phyloP scores from a whole-genome alignment of 2,888 invertebrate genomes.

The Ormia ochracea region DNA sequence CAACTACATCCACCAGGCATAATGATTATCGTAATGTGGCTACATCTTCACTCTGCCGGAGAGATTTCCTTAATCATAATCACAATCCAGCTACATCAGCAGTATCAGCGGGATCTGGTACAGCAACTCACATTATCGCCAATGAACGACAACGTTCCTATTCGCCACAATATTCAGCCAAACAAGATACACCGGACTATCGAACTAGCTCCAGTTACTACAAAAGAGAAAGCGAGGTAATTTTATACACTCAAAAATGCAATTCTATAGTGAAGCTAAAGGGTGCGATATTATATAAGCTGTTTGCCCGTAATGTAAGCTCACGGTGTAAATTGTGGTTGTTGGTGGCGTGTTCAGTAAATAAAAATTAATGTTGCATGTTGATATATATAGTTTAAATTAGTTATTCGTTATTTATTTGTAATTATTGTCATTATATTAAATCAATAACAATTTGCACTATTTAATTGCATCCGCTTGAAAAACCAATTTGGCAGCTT shows the following conservation, averaged over 20 bases:
- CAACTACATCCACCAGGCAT: constrained; percentile 72
- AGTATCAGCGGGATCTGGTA: constrained; percentile 45
- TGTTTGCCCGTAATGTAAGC: not conserved
- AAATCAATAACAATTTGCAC: no score
- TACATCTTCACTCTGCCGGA: constrained; percentile 67
- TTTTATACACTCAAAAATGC: constrained; percentile 25
- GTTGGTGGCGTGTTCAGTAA: not conserved
- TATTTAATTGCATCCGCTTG: no score
- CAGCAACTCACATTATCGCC: constrained; percentile 38
- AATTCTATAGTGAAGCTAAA: not conserved
- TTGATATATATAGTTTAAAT: constrained; percentile 43
- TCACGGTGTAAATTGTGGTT: not conserved
- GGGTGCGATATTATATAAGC: not conserved
- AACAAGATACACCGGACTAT: constrained; percentile 73
- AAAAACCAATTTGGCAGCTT: no score
- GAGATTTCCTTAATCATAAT: constrained; percentile 68
- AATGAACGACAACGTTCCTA: constrained; percentile 73
- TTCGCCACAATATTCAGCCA: constrained; percentile 76
- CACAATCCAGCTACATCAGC: constrained; percentile 53
- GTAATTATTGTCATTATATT: no score
- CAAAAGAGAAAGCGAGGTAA: constrained; percentile 76
- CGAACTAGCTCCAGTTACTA: constrained; percentile 75
- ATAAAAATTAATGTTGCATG: constrained; percentile 44
- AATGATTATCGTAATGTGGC: constrained; percentile 73
- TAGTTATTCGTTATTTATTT: no score